These are phyloP conservation scores for Phocoena sinus DNA, from an alignment of 2,113 vertebrate species.

Conservation along the genomic window DNA sequence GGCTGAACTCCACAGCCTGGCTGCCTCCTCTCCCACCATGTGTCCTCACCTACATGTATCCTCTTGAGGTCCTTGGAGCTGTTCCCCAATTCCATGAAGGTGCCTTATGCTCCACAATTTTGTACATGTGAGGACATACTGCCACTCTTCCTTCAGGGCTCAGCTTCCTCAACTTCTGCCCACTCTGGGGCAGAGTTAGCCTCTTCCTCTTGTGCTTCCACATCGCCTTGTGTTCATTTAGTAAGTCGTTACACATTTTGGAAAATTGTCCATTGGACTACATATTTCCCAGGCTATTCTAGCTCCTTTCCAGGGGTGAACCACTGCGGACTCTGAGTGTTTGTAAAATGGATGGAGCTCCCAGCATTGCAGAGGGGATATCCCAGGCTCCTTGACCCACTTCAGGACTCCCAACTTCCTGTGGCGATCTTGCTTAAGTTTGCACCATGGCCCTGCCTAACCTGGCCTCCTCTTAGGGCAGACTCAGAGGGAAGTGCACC, in stretches of 20 bases:
- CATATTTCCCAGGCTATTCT: neutral
- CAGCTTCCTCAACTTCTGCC: neutral
- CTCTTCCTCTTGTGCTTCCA: neutral
- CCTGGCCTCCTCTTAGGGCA: neutral
- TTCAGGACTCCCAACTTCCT: neutral
- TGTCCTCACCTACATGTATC: neutral
- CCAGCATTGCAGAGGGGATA: neutral
- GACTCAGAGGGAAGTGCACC: conserved; percentile 24
- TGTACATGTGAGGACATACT: neutral
- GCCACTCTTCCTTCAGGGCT: neutral
- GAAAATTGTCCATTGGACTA: neutral
- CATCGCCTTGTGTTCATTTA: neutral
- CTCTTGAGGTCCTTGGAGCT: neutral
- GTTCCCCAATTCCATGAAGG: neutral
- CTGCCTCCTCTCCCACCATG: neutral
- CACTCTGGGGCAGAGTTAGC: neutral
- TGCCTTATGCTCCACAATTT: neutral
- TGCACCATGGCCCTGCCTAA: neutral
- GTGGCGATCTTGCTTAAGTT: conserved; percentile 15
- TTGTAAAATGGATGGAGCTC: neutral
- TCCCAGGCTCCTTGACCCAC: neutral
- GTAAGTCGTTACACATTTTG: neutral
- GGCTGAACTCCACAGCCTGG: neutral
- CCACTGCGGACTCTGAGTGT: neutral
- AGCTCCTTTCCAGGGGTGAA: neutral